Percentiles rank a stretch among this genome's conserved stretches.
Conservation (phyloP, 2,113 vertebrate genomes). For the Solenodon paradoxus region DNA sequence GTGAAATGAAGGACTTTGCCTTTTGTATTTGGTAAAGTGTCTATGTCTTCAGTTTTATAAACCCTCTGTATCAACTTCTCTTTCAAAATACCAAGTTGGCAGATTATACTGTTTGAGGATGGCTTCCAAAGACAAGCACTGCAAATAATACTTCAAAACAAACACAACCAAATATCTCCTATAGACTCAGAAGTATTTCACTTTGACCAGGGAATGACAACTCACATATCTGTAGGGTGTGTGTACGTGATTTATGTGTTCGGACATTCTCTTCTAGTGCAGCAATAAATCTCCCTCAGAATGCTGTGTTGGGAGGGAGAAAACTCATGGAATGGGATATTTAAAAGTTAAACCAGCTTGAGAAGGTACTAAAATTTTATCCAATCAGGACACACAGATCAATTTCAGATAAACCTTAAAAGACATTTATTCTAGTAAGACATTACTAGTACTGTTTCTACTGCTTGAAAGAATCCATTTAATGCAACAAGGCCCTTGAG, state of each 20-base stretch:
- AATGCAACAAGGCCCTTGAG: not conserved
- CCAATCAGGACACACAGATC: not conserved
- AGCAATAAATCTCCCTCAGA: not conserved
- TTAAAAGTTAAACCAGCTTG: not conserved
- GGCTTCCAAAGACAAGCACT: not conserved
- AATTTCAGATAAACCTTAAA: not conserved
- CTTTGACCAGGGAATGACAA: not conserved
- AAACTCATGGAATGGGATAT: not conserved
- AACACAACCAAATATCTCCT: not conserved
- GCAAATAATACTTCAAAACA: not conserved
- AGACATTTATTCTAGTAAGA: not conserved
- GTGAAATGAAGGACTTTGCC: not conserved
- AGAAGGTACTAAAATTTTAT: not conserved
- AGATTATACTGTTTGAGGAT: not conserved
- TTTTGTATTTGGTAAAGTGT: not conserved
- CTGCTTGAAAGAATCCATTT: not conserved
- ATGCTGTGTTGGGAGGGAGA: not conserved
- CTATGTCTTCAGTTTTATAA: not conserved
- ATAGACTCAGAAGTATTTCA: not conserved
- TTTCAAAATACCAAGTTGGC: not conserved
- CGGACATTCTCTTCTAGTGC: not conserved
- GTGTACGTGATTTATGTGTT: not conserved
- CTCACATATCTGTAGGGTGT: not conserved
- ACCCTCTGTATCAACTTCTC: not conserved
- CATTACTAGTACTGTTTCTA: not conserved